phyloP scores from a whole-genome alignment of 2,797 vertebrate genomes.

The Takifugu rubripes region DNA sequence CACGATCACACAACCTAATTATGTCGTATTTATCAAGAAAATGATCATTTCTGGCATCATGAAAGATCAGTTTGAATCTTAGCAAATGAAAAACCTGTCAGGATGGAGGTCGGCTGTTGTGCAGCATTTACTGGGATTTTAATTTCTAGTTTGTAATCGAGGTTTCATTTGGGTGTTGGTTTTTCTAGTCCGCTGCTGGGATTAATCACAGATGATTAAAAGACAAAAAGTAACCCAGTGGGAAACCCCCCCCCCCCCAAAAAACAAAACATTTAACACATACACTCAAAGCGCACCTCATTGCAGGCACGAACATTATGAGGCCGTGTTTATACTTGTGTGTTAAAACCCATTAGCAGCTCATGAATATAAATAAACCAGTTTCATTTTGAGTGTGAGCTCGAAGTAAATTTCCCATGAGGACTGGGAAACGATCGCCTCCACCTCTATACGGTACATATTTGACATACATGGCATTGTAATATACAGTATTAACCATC shows the following conservation, averaged over 20 bases:
- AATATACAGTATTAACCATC: no score
- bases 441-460: not conserved
- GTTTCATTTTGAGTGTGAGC: not conserved
- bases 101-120: constrained; percentile 22
- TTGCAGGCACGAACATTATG: not conserved
- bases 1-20: no score
- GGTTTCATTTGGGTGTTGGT: constrained; percentile 36
- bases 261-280: no score
- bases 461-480: constrained; percentile 20
- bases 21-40: constrained; percentile 8
- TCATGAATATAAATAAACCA: not conserved
- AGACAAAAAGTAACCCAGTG: not conserved
- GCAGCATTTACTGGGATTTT: constrained; percentile 28
- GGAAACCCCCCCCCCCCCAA: no score
- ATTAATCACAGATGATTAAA: constrained; percentile 49
- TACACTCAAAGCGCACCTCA: no score
- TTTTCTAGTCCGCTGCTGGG: constrained; percentile 33
- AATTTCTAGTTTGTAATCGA: constrained; percentile 17
- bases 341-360: constrained; percentile 10
- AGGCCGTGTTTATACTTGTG: constrained; percentile 23
- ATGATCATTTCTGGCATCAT: constrained; percentile 9
- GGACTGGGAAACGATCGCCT: constrained; percentile 4
- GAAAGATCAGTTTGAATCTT: constrained; percentile 27
- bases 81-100: constrained; percentile 17
- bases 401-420: constrained; percentile 13